These are phyloP conservation scores for Battus philenor DNA, from an alignment of 1,140 invertebrate genomes.

Conservation along the genomic window DNA sequence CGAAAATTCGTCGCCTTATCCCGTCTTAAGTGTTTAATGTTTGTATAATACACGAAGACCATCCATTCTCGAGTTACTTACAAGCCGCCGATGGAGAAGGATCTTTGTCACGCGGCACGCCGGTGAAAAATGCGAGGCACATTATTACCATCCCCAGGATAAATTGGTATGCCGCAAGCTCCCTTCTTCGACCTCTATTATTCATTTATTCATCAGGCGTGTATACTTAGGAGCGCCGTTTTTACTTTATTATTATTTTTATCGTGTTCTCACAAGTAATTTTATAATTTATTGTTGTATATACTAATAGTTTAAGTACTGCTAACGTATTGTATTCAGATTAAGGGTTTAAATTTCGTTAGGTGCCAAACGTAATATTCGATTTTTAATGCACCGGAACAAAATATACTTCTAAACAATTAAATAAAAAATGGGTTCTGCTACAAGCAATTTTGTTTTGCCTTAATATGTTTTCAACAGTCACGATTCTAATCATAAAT, in stretches of 20 bases:
- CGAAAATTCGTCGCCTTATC: constrained; percentile 18
- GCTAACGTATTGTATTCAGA: too few species aligned
- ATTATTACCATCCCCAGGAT: constrained; percentile 51
- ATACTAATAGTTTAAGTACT: too few species aligned
- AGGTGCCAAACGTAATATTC: too few species aligned
- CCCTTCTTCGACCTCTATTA: constrained; percentile 59
- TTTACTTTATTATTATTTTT: constrained; percentile 37
- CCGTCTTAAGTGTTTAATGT: constrained; percentile 18
- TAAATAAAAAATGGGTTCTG: too few species aligned
- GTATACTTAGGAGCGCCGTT: constrained; percentile 43
- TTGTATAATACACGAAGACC: constrained; percentile 19
- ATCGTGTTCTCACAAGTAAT: constrained; percentile 26
- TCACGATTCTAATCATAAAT: constrained; percentile 11
- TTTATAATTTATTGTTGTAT: constrained; percentile 21
- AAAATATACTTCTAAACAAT: too few species aligned
- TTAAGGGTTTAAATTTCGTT: too few species aligned
- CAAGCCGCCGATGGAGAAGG: constrained; percentile 39
- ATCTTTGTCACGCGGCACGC: constrained; percentile 33
- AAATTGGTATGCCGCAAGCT: constrained; percentile 65
- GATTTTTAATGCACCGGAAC: too few species aligned
- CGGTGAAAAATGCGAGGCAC: constrained; percentile 61
- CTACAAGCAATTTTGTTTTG: too few species aligned
- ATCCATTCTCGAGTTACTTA: constrained; percentile 32
- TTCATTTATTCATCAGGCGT: constrained; percentile 69
- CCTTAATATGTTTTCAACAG: background rate